phyloP scores from a whole-genome alignment of 2,797 vertebrate genomes.

The Melanotaenia maccullochi region DNA sequence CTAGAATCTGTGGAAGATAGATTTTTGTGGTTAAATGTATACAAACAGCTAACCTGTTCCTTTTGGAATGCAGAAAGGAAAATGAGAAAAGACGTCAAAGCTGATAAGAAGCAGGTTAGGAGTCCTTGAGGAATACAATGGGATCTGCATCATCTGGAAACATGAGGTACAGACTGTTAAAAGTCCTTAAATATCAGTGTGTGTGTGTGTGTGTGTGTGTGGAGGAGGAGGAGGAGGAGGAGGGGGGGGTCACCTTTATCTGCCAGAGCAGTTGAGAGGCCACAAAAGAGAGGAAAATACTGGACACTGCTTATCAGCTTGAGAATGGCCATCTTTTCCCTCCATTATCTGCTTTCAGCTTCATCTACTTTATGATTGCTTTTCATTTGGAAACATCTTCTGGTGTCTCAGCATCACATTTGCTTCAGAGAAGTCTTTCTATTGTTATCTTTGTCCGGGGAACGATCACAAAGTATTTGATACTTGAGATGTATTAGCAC shows the following conservation, averaged over 20 bases:
- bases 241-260: slow-evolving; percentile 45
- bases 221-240: slow-evolving; percentile 21
- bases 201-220: not conserved
- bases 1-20: slow-evolving; percentile 19
- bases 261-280: slow-evolving; percentile 38
- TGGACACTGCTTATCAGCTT: slow-evolving; percentile 53
- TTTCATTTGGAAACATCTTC: not conserved
- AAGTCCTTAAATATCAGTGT: slow-evolving; percentile 46
- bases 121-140: slow-evolving; percentile 73
- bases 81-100: slow-evolving; percentile 37
- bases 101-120: slow-evolving; percentile 67
- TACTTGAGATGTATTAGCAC: not conserved
- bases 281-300: slow-evolving; percentile 42
- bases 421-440: not conserved
- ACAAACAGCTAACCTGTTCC: slow-evolving; percentile 52
- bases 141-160: slow-evolving; percentile 67
- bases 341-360: slow-evolving; percentile 9
- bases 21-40: slow-evolving; percentile 21
- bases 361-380: slow-evolving; percentile 2
- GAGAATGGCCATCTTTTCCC: slow-evolving; percentile 34
- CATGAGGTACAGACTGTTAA: slow-evolving; percentile 31
- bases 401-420: not conserved
- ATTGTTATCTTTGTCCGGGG: not conserved
- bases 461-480: not conserved
- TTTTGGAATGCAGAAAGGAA: slow-evolving; percentile 42